Conservation (phyloP, 2,113 vertebrate species). For the Sturnira hondurensis region DNA sequence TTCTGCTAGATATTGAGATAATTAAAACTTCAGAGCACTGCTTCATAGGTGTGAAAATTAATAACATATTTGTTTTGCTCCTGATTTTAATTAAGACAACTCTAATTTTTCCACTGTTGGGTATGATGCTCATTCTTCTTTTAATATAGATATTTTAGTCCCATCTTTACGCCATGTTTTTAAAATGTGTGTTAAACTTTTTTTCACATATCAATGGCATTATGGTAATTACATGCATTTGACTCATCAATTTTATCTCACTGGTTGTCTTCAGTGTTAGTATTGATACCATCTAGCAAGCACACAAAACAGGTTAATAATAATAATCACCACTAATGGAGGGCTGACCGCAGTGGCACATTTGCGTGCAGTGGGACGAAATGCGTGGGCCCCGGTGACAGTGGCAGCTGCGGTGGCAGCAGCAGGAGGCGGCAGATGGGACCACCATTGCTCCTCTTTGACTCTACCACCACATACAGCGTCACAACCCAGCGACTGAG, state of each 20-base stretch:
- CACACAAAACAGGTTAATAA: background rate
- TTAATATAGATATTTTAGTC: background rate
- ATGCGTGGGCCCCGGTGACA: too few relatives aligned
- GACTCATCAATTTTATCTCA: background rate
- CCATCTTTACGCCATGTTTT: background rate
- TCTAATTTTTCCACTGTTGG: background rate
- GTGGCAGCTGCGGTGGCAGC: too few relatives aligned
- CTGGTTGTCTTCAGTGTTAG: background rate
- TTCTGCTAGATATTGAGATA: background rate
- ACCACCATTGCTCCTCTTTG: too few relatives aligned
- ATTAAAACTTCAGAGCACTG: background rate
- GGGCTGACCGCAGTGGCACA: too few relatives aligned
- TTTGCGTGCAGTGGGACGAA: too few relatives aligned
- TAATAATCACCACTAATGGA: background rate
- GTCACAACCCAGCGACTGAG: too few relatives aligned
- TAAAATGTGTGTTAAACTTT: background rate
- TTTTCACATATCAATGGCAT: background rate
- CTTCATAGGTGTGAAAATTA: background rate
- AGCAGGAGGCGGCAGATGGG: too few relatives aligned
- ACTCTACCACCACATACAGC: too few relatives aligned
- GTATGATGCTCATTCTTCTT: background rate
- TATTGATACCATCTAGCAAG: background rate
- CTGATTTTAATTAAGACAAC: background rate
- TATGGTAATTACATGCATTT: background rate
- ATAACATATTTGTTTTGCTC: constrained; percentile 1